phyloP scores from a whole-genome alignment of 2,113 vertebrate species.

The Tachycineta bicolor region DNA sequence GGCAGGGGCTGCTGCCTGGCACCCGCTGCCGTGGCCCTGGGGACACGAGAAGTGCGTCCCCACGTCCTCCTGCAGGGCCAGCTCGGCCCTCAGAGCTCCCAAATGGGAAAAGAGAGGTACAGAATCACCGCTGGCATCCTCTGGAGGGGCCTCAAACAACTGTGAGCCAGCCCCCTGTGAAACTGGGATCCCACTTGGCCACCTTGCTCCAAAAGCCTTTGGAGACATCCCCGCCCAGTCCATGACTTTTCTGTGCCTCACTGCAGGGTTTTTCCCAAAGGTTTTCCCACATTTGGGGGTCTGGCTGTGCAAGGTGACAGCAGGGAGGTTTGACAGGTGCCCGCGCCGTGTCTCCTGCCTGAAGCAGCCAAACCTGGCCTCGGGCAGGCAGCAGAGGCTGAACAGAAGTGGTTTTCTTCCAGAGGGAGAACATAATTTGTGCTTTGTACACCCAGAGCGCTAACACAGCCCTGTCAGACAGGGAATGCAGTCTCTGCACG shows the following conservation, averaged over 20 bases:
- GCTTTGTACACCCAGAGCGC: constrained; percentile 1
- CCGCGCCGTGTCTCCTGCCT: not conserved
- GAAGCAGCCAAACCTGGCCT: not conserved
- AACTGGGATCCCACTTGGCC: accelerated
- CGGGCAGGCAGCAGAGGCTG: not conserved
- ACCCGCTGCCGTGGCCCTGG: not conserved
- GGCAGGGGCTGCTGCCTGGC: not conserved
- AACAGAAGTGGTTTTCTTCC: constrained; percentile 31
- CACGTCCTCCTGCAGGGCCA: accelerated
- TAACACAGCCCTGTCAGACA: not conserved
- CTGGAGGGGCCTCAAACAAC: not conserved
- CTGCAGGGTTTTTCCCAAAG: not conserved
- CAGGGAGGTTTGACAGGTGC: not conserved
- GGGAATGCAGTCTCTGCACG: not conserved
- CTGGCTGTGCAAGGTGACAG: accelerated
- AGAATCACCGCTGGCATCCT: not conserved
- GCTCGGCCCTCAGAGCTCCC: not conserved
- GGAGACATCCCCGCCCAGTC: not conserved
- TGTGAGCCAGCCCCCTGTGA: accelerated
- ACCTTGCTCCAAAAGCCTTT: not conserved
- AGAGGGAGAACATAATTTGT: not conserved
- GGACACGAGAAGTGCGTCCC: accelerated
- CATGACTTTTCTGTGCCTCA: accelerated
- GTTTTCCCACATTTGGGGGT: not conserved
- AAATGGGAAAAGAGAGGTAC: accelerated